Percentiles rank a stretch among this genome's conserved stretches.
phyloP scores from a whole-genome alignment of 2,888 invertebrate genomes.

The Ichneumoninae sp. region DNA sequence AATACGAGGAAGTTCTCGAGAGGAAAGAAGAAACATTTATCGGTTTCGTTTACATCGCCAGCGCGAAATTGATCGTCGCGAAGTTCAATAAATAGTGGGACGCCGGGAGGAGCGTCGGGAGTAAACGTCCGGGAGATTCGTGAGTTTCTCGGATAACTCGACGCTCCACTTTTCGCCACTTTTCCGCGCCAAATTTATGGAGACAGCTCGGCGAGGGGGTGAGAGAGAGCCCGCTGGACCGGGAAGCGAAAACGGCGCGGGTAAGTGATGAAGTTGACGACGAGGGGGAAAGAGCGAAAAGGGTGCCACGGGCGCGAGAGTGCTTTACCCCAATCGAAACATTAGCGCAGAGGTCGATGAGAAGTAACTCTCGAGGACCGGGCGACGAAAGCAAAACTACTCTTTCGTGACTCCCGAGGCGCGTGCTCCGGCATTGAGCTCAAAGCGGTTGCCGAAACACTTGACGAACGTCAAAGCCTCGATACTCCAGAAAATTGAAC shows the following conservation, averaged over 20 bases:
- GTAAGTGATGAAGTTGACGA: constrained; percentile 74
- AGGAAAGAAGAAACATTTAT: background rate
- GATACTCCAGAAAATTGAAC: background rate
- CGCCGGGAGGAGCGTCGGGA: background rate
- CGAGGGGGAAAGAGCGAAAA: constrained; percentile 67
- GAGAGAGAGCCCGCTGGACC: constrained; percentile 45
- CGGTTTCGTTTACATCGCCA: background rate
- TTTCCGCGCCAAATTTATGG: background rate
- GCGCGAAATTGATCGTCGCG: constrained; percentile 17
- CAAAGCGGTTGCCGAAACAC: background rate
- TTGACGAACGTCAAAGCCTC: background rate
- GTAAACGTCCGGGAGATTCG: background rate
- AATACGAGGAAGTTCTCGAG: background rate
- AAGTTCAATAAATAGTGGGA: constrained; percentile 1
- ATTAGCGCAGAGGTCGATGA: constrained; percentile 42
- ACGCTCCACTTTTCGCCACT: constrained; percentile 15
- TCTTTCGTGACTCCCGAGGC: constrained; percentile 74
- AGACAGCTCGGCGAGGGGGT: constrained; percentile 53
- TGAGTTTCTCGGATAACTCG: constrained; percentile 9
- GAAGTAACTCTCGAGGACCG: constrained; percentile 39
- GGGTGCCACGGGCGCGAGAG: constrained; percentile 31
- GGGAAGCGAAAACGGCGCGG: constrained; percentile 53
- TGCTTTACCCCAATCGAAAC: constrained; percentile 63
- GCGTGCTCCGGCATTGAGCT: constrained; percentile 71
- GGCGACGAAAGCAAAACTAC: constrained; percentile 61